Base-by-base conservation (phyloP, 2,113 vertebrate genomes). In the Trogon surrucura region DNA sequence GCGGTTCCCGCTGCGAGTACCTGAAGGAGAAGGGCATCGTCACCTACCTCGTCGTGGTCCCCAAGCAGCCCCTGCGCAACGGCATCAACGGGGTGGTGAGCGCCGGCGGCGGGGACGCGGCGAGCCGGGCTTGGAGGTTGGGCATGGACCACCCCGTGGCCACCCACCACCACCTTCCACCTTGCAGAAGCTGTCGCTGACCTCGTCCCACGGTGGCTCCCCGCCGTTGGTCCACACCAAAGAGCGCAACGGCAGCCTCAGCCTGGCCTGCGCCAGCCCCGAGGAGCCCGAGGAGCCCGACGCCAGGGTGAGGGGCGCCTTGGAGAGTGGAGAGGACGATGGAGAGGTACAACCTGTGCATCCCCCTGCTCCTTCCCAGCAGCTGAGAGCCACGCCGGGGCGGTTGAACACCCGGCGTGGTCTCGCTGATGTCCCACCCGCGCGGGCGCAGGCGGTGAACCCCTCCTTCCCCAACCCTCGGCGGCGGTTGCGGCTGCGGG, bases 401-500 rank as follows among this genome's bases (percentile, higher is more conserved):
- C 44, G 47, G 45, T 26, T 11, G 14, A 44, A 20, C 22, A 3
- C 2, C 61, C 4, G 3, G 58, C 6, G 0, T 4, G 15, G 64
- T 32, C 53, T 53, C 17, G 15, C 6, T 60, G 70, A 57, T 6
- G 18, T 22, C 29, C 32, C 1, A 34, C 53, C 20, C 61, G 34
- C 44, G 58, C 19, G 5, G 75, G 29, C 3, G 3, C 93, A 98
- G 98, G 98, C 94, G 0, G 96, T 96, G 93, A 98, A 99, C 71
- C 99, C 99, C 6, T 99, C 99, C 0, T 99, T 99, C 67, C 99
- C 99, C 58, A 99, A 99, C 96, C 99, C 99, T 3, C 98, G 98
- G n/a, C 97, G 99, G 53, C 98, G 99, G n/a, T 97, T 99, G 71
- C 98, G 99, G 19, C 97, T 99, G 50, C 97, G 99, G 58, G 99